Evolutionary conservation across 2,888 invertebrate species (phyloP), one percentile per base, ranked within the genome.

Genomic region (Tetrapedia diversipes): DNA sequence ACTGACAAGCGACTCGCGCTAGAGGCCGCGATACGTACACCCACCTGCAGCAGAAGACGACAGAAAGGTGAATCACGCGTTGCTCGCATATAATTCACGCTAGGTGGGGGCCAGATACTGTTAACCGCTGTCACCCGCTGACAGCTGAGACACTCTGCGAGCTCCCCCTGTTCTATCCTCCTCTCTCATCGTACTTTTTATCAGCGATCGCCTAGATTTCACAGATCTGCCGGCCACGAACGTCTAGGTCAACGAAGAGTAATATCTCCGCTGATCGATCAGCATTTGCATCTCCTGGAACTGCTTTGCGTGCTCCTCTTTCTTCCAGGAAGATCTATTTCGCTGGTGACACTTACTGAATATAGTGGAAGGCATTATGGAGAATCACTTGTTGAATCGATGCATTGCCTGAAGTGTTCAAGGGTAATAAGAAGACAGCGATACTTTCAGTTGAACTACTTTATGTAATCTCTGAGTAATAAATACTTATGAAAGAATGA

Each of bases 71-170:
- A 84, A 84, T 81, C 77, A 71, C 69, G 76, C 69, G 60, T 60
- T 66, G 66, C 68, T 73, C 66, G 76, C 67, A 57, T 83, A 85
- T 82, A 86, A 86, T 86, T 86, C 83, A 81, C 75, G 54, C 77
- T 54, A 54, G 19, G 82, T 82, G 81, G 86, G 84, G 82, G 83
- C 67, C 64, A 74, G 84, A 85, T 88, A 88, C 88, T 87, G 88
- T 88, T 88, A 88, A 86, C 85, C 72, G 80, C 78, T 85, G 82
- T 81, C 82, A 80, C 83, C 73, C 72, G 82, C 65, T 78, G 86
- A 81, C 85, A 79, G 75, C 56, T 63, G 75, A 83, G 85, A 84
- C 77, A 77, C 79, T n/a, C n/a, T 54, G 51, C 45, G 60, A 51
- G 71, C 66, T 43, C 57, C 59, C 59, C 43, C 32, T 37, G 41